These are phyloP conservation scores for Syngnathoides biaculeatus DNA, from an alignment of 2,113 vertebrate genomes.

Conservation along the genomic window DNA sequence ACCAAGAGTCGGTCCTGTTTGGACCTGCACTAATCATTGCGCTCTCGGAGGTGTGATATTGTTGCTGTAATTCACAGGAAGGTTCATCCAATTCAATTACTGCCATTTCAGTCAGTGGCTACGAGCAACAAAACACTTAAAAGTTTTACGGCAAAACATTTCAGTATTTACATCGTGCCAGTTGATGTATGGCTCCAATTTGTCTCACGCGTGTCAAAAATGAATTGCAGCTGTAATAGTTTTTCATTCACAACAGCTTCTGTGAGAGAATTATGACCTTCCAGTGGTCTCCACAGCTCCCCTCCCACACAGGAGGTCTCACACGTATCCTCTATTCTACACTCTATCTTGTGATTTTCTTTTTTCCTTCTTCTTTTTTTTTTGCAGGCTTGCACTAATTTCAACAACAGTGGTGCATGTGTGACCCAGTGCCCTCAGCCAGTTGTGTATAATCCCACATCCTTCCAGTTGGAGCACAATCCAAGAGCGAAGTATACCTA, in stretches of 20 bases:
- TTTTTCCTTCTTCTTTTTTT: constrained; percentile 3
- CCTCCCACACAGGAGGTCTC: neutral
- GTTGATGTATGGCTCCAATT: constrained; percentile 59
- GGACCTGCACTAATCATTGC: neutral
- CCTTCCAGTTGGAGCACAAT: constrained; percentile 93
- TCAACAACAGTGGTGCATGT: constrained; percentile 95
- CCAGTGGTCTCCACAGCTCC: neutral
- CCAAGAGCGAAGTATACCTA: constrained; percentile 96
- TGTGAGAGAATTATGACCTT: constrained; percentile 9
- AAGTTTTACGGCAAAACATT: constrained; percentile 67
- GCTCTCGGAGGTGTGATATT: constrained; percentile 38
- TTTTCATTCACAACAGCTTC: constrained; percentile 18
- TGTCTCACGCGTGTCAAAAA: constrained; percentile 46
- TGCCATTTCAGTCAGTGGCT: constrained; percentile 28
- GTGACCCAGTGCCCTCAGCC: constrained; percentile 96
- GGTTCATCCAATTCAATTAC: constrained; percentile 66
- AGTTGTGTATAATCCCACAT: constrained; percentile 94
- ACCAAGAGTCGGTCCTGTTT: constrained; percentile 20
- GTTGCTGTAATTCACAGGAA: constrained; percentile 59
- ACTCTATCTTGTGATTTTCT: neutral
- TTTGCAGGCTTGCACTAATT: constrained; percentile 93
- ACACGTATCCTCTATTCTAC: neutral
- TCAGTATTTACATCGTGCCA: constrained; percentile 53
- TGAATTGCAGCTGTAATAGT: constrained; percentile 53
- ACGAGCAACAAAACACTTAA: constrained; percentile 51